These are phyloP conservation scores for Dolichallabes microphthalmus DNA, from an alignment of 2,113 vertebrate species.

Conservation along the genomic window DNA sequence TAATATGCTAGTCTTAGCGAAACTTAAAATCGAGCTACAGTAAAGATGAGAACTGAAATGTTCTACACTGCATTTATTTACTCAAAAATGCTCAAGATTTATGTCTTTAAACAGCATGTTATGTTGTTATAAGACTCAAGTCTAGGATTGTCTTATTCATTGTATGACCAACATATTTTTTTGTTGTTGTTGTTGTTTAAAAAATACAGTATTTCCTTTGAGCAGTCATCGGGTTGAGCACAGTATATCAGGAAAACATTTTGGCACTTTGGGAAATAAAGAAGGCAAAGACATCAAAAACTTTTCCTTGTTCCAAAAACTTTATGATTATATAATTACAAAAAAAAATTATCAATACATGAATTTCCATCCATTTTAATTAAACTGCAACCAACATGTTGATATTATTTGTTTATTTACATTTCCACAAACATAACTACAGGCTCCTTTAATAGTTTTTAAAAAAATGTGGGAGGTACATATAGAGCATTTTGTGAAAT, in stretches of 20 bases:
- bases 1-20: not conserved
- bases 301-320: too few relatives aligned
- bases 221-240: not conserved
- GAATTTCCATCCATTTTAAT: too few relatives aligned
- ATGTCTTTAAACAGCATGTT: not conserved
- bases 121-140: not conserved
- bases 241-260: not conserved
- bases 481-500: too few relatives aligned
- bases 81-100: not conserved
- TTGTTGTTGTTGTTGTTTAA: too few relatives aligned
- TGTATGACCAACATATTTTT: constrained; percentile 51
- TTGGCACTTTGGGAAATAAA: not conserved
- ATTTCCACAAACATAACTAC: too few relatives aligned
- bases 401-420: too few relatives aligned
- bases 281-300: not conserved
- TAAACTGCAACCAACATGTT: too few relatives aligned
- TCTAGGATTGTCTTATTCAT: constrained; percentile 26
- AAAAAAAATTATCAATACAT: too few relatives aligned
- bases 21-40: not conserved
- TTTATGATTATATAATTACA: too few relatives aligned
- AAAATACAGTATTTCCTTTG: not conserved
- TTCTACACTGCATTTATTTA: not conserved
- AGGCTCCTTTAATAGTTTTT: too few relatives aligned
- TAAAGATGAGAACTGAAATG: not conserved
- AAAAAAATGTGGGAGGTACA: too few relatives aligned